These are phyloP conservation scores for Darevskia mixta DNA, from an alignment of 2,797 vertebrate species.

Conservation along the genomic window DNA sequence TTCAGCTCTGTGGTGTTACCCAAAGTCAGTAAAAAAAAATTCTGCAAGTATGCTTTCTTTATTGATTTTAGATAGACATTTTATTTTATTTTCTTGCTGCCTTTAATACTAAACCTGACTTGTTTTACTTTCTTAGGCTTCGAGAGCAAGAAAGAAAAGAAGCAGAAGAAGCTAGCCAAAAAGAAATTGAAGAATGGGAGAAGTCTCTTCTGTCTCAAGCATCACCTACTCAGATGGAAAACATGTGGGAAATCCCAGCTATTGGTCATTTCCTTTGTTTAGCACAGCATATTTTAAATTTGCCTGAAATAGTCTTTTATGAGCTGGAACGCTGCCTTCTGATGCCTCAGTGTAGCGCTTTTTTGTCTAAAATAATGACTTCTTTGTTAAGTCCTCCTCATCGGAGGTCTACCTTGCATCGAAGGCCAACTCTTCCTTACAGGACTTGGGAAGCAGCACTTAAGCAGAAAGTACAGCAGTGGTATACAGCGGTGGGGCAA, in stretches of 20 bases:
- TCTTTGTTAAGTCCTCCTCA: conserved; percentile 91
- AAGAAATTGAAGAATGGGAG: conserved; percentile 98
- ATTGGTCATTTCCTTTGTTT: conserved; percentile 98
- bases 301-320: conserved; percentile 97
- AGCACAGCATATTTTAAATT: conserved; percentile 93
- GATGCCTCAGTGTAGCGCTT: conserved; percentile 94
- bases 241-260: conserved; percentile 97
- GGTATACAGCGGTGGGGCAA: conserved; percentile 89
- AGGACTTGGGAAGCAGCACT: conserved; percentile 93
- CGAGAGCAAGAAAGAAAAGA: conserved; percentile 96
- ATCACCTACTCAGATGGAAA: conserved; percentile 87
- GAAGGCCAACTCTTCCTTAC: conserved; percentile 89
- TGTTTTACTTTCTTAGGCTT: conserved; percentile 82
- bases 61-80: conserved; percentile 31
- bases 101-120: conserved; percentile 45
- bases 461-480: conserved; percentile 89
- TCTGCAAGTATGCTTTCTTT: conserved; percentile 24
- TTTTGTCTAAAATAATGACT: conserved; percentile 97
- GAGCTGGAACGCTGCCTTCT: conserved; percentile 97
- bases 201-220: conserved; percentile 88
- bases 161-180: conserved; percentile 94
- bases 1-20: not conserved
- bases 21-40: conserved; percentile 30
- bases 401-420: conserved; percentile 88
- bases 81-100: not conserved